These are phyloP conservation scores for Rhizomys pruinosus DNA, from an alignment of 2,113 vertebrate species.

Conservation along the genomic window DNA sequence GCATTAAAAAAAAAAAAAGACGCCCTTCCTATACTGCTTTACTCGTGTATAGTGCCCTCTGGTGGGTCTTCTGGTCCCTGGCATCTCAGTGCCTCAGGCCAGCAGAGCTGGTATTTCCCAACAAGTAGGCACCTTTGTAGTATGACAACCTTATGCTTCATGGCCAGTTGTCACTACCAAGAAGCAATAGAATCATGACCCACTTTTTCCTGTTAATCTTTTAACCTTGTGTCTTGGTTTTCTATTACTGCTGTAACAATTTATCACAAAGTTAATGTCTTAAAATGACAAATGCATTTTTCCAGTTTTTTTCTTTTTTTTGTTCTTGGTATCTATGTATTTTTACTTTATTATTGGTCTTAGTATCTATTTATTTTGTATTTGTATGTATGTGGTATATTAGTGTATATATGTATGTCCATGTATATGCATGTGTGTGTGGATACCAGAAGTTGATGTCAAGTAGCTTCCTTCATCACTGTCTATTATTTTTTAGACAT, in stretches of 20 bases:
- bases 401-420: background rate
- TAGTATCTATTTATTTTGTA: background rate
- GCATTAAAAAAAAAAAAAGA: too few relatives aligned
- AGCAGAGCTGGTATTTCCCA: background rate
- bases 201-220: background rate
- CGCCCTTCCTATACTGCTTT: background rate
- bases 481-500: background rate
- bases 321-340: background rate
- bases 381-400: background rate
- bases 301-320: background rate
- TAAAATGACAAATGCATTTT: conserved; percentile 10
- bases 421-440: background rate
- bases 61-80: conserved; percentile 27
- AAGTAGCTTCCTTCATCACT: too few relatives aligned
- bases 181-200: background rate
- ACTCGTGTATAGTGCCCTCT: conserved; percentile 55
- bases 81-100: background rate
- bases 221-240: conserved; percentile 10
- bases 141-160: background rate
- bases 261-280: background rate
- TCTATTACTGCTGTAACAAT: conserved; percentile 19
- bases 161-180: background rate
- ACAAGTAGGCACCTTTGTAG: background rate
- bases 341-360: too few relatives aligned
- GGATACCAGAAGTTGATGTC: background rate